Conservation (phyloP, 2,888 invertebrate species). For the Saturnia pavonia region DNA sequence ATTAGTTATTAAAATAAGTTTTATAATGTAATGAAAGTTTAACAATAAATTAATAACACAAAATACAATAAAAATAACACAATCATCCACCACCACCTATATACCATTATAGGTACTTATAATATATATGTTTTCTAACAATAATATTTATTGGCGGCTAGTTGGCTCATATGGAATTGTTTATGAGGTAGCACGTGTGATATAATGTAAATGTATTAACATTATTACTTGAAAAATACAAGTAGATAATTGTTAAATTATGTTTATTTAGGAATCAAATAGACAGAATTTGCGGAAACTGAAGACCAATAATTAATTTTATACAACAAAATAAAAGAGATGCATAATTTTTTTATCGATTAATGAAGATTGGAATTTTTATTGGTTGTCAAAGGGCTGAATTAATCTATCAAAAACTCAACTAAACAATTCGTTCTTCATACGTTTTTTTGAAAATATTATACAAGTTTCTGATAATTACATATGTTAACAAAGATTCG, state of each 20-base stretch:
- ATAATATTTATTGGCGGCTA: slow-evolving; percentile 57
- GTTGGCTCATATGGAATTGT: slow-evolving; percentile 48
- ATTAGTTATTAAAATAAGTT: not conserved
- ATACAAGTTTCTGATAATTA: no score
- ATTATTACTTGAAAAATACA: slow-evolving; percentile 54
- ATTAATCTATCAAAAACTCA: no score
- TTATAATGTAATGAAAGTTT: not conserved
- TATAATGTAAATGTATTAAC: slow-evolving; percentile 72
- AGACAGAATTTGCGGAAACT: slow-evolving; percentile 5
- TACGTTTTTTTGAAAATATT: no score
- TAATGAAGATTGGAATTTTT: not conserved
- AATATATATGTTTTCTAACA: slow-evolving; percentile 23
- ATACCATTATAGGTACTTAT: slow-evolving; percentile 33
- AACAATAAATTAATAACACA: slow-evolving; percentile 6
- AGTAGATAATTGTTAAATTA: slow-evolving; percentile 56
- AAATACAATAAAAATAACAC: slow-evolving; percentile 16
- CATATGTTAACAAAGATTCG: not conserved
- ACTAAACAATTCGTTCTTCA: no score
- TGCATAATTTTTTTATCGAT: not conserved
- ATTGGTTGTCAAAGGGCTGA: not conserved
- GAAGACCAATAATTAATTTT: not conserved
- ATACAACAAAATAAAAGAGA: no score
- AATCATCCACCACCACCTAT: slow-evolving; percentile 50
- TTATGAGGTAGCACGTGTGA: slow-evolving; percentile 66
- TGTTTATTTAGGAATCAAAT: slow-evolving; percentile 21